Conservation (phyloP, 2,797 vertebrate species). For the Hybognathus amarus region DNA sequence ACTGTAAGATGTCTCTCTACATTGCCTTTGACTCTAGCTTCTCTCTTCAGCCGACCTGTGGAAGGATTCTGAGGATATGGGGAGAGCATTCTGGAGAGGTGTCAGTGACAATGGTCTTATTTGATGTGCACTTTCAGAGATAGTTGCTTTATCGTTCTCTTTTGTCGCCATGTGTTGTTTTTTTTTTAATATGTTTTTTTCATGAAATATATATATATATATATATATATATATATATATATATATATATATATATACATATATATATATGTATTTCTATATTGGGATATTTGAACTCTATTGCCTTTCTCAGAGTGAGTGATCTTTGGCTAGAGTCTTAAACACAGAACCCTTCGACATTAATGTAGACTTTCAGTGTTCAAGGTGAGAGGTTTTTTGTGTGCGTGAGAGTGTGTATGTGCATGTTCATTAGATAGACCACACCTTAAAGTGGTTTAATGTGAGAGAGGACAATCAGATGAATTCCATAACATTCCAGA, state of each 20-base stretch:
- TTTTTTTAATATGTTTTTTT: too few relatives aligned
- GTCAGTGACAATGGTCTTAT: constrained; percentile 53
- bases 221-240: constrained; percentile 66
- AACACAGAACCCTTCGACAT: constrained; percentile 58
- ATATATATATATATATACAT: constrained; percentile 47
- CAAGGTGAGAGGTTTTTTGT: constrained; percentile 34
- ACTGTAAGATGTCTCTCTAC: constrained; percentile 31
- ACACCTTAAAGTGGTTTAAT: constrained; percentile 55
- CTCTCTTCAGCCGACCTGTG: constrained; percentile 51
- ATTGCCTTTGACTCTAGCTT: constrained; percentile 27
- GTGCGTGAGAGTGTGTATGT: constrained; percentile 44
- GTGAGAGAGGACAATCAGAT: constrained; percentile 63
- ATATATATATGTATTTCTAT: constrained; percentile 69
- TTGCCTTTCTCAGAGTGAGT: constrained; percentile 58
- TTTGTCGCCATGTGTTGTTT: constrained; percentile 57
- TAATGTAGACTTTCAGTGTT: constrained; percentile 42
- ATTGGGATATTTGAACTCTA: constrained; percentile 56
- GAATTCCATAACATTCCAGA: constrained; percentile 72
- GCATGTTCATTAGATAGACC: constrained; percentile 57
- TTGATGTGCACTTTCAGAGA: constrained; percentile 74
- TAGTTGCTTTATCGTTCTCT: constrained; percentile 49
- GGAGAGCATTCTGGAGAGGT: constrained; percentile 44
- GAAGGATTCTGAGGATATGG: constrained; percentile 43
- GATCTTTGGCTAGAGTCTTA: constrained; percentile 68
- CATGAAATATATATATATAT: constrained; percentile 47